Evolutionary conservation across 30 jellyfish, hydroid and myxozoan species (phyloP), one percentile per base, ranked within the genome.

Genomic region (Catostylus mosaicus): DNA sequence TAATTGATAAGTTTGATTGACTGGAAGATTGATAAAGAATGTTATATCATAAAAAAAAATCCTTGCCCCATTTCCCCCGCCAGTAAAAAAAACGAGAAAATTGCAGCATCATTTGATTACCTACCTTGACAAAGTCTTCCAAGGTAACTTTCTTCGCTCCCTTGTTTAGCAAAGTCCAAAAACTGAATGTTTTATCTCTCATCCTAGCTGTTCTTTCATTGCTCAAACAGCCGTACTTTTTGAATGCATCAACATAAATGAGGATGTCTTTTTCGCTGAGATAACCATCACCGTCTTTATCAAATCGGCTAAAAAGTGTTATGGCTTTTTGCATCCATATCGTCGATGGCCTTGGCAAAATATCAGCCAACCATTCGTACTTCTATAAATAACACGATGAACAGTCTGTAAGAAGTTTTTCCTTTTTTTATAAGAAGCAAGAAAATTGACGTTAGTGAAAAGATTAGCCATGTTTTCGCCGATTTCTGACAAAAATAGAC

Each of bases 121-220:
- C 2, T 36, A 70, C 92, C 86, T 82, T 82, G 63, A 82, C 92
- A 26, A 82, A 82, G 19, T 82, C 83, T 35, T 71, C 92, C 73
- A 82, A 35, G 8, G 78, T 69, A 0, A 70, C 86, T 19, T 37
- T 24, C 45, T 82, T 82, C 1, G 80, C 92, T 8, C 92, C 92
- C 0, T 70, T 82, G 60, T 82, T 82, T 16, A 82, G 75, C 46
- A 82, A 38, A 5, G 66, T 82, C 92, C 92, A 82, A 47, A 68
- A 82, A 1, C 84, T 82, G 80, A 82, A 37, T 1, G 74, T 82
- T 32, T 82, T 82, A 27, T 82, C 92, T 31, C 92, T 33, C 85
- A 82, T 70, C 38, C 92, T 36, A 22, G 67, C 52, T 30, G 79
- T 73, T 24, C 92, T 37, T 65, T 82, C 92, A 19, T 47, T 70